Conservation (phyloP, 2,797 vertebrate species). For the Zalophus californianus region DNA sequence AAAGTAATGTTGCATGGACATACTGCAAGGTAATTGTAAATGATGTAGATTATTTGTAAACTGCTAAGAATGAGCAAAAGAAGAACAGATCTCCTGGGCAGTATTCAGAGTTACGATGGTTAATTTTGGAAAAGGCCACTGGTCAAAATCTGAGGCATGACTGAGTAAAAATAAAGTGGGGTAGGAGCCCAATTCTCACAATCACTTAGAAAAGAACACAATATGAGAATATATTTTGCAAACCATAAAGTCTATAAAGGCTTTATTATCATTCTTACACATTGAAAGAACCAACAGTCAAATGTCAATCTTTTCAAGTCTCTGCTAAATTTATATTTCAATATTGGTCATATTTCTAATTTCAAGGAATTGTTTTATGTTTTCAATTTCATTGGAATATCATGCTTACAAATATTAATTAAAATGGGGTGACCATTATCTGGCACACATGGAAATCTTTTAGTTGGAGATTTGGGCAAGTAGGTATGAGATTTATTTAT, state of each 20-base stretch:
- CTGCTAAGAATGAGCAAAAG: not conserved
- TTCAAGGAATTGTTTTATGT: not conserved
- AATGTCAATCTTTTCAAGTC: not conserved
- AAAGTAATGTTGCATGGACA: not conserved
- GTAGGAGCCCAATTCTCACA: not conserved
- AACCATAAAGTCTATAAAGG: not conserved
- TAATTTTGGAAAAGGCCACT: not conserved
- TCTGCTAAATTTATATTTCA: not conserved
- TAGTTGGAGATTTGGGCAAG: not conserved
- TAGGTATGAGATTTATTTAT: not conserved
- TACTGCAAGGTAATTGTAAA: not conserved
- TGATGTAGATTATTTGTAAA: not conserved
- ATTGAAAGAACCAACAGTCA: not conserved
- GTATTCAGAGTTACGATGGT: not conserved
- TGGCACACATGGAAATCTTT: not conserved
- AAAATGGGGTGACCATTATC: not conserved
- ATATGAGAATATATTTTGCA: constrained; percentile 7
- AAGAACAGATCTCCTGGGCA: not conserved
- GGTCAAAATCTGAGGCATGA: not conserved
- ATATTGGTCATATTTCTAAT: not conserved
- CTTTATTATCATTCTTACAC: not conserved
- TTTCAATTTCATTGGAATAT: constrained; percentile 3
- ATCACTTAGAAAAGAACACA: not conserved
- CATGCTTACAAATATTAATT: not conserved
- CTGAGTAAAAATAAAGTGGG: not conserved